These are phyloP conservation scores for Mylabris phalerata DNA, from an alignment of 1,140 invertebrate species.

Conservation along the genomic window DNA sequence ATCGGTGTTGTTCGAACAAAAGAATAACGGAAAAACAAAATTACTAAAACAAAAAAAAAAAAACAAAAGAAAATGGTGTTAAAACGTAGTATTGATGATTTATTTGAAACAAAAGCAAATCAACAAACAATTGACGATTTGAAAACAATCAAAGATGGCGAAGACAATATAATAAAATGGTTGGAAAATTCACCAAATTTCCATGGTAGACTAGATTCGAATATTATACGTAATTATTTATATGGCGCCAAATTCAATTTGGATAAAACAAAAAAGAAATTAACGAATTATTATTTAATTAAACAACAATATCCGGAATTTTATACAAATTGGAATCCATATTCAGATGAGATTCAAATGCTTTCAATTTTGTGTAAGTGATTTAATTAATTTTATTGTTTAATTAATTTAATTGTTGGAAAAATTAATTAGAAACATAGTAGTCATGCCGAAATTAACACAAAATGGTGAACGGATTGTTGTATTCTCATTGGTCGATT, in stretches of 20 bases:
- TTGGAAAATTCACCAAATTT: conserved; percentile 10
- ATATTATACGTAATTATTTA: conserved; percentile 38
- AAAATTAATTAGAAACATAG: conserved; percentile 37
- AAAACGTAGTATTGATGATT: no score
- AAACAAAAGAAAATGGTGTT: not conserved
- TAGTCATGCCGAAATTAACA: conserved; percentile 44
- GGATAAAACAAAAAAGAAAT: conserved; percentile 40
- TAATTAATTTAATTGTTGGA: not conserved
- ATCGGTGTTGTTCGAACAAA: no score
- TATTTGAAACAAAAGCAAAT: no score
- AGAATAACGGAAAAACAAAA: no score
- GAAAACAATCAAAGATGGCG: no score
- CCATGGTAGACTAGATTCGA: conserved; percentile 32
- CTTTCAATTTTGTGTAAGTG: conserved; percentile 36
- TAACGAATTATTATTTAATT: conserved; percentile 40
- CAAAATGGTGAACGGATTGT: conserved; percentile 50
- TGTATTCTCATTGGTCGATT: conserved; percentile 48
- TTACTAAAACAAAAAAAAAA: not conserved
- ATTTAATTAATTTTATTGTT: no score
- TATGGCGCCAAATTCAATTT: conserved; percentile 43
- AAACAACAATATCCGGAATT: conserved; percentile 39
- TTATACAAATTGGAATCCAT: conserved; percentile 36
- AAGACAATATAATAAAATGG: not conserved
- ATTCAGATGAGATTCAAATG: conserved; percentile 27
- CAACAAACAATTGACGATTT: no score